phyloP scores from a whole-genome alignment of 2,113 vertebrate species.

The Chauna torquata region DNA sequence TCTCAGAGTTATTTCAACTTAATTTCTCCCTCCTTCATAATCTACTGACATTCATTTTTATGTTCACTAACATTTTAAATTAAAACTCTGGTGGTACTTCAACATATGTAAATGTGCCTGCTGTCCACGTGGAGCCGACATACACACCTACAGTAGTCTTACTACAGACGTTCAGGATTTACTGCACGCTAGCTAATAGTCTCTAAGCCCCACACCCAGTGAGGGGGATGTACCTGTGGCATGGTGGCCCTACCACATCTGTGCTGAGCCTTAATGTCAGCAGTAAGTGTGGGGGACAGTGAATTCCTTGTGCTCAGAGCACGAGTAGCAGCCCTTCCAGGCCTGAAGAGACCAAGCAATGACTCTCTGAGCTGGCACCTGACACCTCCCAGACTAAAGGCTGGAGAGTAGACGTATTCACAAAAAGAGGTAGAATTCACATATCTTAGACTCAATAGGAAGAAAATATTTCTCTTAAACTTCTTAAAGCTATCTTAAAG shows the following conservation, averaged over 20 bases:
- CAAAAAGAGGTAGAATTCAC: background rate
- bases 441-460: background rate
- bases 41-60: background rate
- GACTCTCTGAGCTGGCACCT: background rate
- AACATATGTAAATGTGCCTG: background rate
- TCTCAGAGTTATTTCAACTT: background rate
- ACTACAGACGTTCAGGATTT: background rate
- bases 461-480: background rate
- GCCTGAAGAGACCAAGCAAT: background rate
- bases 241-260: too few species aligned
- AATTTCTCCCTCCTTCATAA: background rate
- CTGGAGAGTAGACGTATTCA: rapidly evolving
- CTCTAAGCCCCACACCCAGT: background rate
- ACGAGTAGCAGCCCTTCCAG: background rate
- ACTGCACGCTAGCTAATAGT: background rate
- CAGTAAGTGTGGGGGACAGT: rapidly evolving
- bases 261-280: background rate
- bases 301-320: background rate
- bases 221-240: background rate
- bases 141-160: background rate
- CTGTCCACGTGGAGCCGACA: background rate
- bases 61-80: background rate
- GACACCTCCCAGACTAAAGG: background rate
- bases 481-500: background rate
- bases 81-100: background rate